Base-by-base conservation (phyloP, 1,140 invertebrate genomes). In the Drusus annulatus region DNA sequence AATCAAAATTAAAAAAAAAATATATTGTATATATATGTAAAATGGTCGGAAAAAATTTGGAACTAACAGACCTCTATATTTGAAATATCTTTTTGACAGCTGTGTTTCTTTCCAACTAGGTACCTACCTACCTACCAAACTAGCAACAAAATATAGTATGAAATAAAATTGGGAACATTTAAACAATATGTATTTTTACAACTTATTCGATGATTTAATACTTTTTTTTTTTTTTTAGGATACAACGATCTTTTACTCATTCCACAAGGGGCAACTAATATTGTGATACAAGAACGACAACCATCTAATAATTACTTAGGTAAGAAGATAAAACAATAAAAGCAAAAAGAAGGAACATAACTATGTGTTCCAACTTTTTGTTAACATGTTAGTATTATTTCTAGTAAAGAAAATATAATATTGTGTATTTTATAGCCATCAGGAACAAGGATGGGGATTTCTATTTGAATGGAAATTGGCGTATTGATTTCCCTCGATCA, bases 191-290 rank as follows among this genome's bases (percentile, higher is more conserved):
- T n/a, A n/a, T n/a, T n/a, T n/a, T n/a, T n/a, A n/a, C n/a, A n/a
- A n/a, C 13, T 13, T 45, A 45, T 13, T 5, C 10, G 1, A 2
- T 13, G 8, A 1, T 7, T 1, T 45, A 45, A 45, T 1, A 45
- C 8, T 13, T 1, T 45, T 10, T 13, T 45, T 45, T 1, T 45
- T 73, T 69, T 91, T 89, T 31, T 87, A 94, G 96, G 98, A 19
- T 99, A 99, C 90, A 97, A 98, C 86, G 96, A 99, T 86, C 93
- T 99, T 81, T 90, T 99, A 21, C 89, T 98, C 10, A 96, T 99
- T 80, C 98, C 98, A 0, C 90, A 93, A 83, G 98, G 98, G n/a
- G 97, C 98, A 0, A 99, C 97, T 0, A 98, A 97, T 85, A 96
- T 99, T 82, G 89, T 92, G 21, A 93, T 99, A 63, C 91, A 92